Percentiles rank a stretch among this genome's conserved stretches.
Conservation (phyloP, 2,113 vertebrate species). For the Epinephelus cyanopodus region DNA sequence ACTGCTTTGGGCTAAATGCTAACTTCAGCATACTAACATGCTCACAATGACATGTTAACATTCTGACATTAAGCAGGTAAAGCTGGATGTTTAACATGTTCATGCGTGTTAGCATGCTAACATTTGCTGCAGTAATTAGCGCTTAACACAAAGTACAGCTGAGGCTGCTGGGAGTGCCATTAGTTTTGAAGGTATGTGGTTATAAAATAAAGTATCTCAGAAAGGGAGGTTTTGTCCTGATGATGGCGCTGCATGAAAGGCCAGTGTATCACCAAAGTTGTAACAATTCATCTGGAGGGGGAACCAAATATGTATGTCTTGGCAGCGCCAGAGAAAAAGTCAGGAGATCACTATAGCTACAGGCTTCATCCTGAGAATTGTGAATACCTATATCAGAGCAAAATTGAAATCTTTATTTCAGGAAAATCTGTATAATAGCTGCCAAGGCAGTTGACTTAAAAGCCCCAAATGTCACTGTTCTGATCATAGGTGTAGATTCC, state of each 20-base stretch:
- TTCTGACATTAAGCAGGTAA: too few species aligned
- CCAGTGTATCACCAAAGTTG: neutral
- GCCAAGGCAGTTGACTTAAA: neutral
- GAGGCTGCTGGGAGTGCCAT: neutral
- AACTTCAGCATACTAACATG: neutral
- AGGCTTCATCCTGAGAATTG: neutral
- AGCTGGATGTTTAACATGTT: neutral
- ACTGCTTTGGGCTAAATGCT: too few species aligned
- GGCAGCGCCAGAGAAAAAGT: neutral
- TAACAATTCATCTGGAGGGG: neutral
- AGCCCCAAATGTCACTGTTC: neutral
- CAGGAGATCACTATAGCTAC: neutral
- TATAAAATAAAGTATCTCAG: neutral
- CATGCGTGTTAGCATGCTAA: neutral
- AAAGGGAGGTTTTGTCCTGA: neutral
- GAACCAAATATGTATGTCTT: neutral
- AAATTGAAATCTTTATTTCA: neutral
- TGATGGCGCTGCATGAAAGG: neutral
- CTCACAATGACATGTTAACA: neutral
- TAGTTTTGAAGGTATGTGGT: too few species aligned
- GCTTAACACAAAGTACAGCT: neutral
- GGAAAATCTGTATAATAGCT: neutral
- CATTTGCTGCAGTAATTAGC: neutral
- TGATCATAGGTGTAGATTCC: too few species aligned
- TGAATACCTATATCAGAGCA: neutral